Conservation (phyloP, 2,797 vertebrate species). For the Pseudochirops cupreus region DNA sequence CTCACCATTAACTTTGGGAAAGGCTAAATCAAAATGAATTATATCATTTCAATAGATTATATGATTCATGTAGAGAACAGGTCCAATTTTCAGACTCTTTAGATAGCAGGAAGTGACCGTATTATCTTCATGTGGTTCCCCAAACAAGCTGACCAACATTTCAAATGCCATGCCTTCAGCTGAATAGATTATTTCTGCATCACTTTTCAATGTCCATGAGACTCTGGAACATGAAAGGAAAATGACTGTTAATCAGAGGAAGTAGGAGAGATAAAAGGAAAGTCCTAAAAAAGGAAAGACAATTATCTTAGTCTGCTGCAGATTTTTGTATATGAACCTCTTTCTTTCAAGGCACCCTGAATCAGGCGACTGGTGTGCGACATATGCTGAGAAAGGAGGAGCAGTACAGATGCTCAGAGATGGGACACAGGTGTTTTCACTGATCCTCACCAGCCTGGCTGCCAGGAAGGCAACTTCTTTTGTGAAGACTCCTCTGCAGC, state of each 20-base stretch:
- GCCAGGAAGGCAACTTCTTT: constrained; percentile 41
- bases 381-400: constrained; percentile 24
- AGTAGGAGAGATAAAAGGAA: not conserved
- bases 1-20: not conserved
- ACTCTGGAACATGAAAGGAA: constrained; percentile 45
- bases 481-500: constrained; percentile 10
- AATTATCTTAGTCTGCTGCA: constrained; percentile 24
- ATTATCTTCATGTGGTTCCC: not conserved
- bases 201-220: constrained; percentile 15
- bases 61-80: not conserved
- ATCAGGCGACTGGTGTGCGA: constrained; percentile 38
- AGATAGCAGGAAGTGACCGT: not conserved
- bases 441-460: constrained; percentile 21
- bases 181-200: constrained; percentile 27
- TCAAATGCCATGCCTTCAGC: constrained; percentile 10
- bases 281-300: constrained; percentile 25
- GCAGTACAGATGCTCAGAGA: constrained; percentile 45
- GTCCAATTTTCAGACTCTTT: not conserved
- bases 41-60: constrained; percentile 23
- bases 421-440: constrained; percentile 65
- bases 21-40: constrained; percentile 39
- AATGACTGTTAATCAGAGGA: constrained; percentile 44
- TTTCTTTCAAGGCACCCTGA: constrained; percentile 43
- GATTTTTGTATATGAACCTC: constrained; percentile 48
- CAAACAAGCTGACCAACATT: constrained; percentile 5